phyloP scores from a whole-genome alignment of 1,140 invertebrate genomes.

The Ips nitidus region DNA sequence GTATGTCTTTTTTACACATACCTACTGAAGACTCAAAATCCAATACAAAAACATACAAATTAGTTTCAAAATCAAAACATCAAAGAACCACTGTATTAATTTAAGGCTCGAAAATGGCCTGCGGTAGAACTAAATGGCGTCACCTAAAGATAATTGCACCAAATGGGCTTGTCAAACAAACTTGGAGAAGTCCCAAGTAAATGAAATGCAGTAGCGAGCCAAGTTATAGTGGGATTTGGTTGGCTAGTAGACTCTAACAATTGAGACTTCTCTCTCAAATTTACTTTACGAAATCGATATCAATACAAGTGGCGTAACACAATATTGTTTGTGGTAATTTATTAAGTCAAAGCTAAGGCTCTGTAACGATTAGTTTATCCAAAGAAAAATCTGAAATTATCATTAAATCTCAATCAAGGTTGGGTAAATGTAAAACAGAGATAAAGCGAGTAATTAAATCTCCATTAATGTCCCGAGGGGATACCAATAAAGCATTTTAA shows the following conservation, averaged over 20 bases:
- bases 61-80: conserved; percentile 1
- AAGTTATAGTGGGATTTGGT: background rate
- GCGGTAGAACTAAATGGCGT: background rate
- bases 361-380: background rate
- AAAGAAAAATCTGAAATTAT: background rate
- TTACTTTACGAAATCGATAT: conserved; percentile 1
- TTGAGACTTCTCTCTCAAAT: background rate
- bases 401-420: background rate
- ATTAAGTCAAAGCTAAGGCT: background rate
- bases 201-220: background rate
- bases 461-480: conserved; percentile 7
- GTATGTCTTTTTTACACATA: background rate
- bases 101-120: background rate
- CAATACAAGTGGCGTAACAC: background rate
- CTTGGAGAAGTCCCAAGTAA: conserved; percentile 2
- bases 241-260: background rate
- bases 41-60: background rate
- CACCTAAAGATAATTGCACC: background rate
- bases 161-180: background rate
- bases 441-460: conserved; percentile 8
- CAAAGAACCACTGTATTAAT: background rate
- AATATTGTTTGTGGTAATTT: background rate
- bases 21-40: background rate
- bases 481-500: conserved; percentile 9
- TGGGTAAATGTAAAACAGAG: background rate